Conservation (phyloP, 2,113 vertebrate genomes). For the Synodontis membranacea region DNA sequence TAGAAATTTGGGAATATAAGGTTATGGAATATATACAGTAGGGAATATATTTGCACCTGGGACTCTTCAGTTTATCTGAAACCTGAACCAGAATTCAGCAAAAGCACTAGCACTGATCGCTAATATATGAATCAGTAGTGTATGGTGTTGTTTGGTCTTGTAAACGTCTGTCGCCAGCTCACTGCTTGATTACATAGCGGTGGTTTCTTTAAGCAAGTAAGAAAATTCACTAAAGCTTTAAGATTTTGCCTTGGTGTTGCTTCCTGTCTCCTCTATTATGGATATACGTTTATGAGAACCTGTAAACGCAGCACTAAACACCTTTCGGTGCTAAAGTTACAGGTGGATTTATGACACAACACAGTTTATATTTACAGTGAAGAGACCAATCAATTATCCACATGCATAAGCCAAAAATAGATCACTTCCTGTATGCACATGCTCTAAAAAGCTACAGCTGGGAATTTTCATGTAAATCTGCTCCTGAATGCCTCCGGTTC, state of each 20-base stretch:
- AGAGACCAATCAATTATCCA: constrained; percentile 29
- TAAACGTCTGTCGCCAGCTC: not conserved
- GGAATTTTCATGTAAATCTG: constrained; percentile 41
- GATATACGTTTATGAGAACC: not conserved
- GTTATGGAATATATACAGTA: not conserved
- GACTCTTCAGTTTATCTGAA: not conserved
- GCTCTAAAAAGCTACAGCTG: not conserved
- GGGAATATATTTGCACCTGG: not conserved
- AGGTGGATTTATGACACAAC: constrained; percentile 35
- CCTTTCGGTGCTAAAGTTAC: not conserved
- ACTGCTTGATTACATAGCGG: not conserved
- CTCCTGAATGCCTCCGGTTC: not conserved
- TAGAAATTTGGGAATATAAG: not conserved
- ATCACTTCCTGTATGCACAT: constrained; percentile 15
- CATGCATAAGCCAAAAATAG: constrained; percentile 33
- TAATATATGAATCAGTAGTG: not conserved
- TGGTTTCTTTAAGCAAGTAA: not conserved
- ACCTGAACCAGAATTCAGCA: not conserved
- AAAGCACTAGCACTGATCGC: not conserved
- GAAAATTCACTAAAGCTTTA: not conserved
- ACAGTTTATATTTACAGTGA: constrained; percentile 33
- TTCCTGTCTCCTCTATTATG: not conserved
- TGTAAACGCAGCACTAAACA: not conserved
- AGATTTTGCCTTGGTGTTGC: not conserved
- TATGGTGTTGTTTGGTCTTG: not conserved